phyloP scores from a whole-genome alignment of 2,888 invertebrate species.

The Rhodophaea formosa region DNA sequence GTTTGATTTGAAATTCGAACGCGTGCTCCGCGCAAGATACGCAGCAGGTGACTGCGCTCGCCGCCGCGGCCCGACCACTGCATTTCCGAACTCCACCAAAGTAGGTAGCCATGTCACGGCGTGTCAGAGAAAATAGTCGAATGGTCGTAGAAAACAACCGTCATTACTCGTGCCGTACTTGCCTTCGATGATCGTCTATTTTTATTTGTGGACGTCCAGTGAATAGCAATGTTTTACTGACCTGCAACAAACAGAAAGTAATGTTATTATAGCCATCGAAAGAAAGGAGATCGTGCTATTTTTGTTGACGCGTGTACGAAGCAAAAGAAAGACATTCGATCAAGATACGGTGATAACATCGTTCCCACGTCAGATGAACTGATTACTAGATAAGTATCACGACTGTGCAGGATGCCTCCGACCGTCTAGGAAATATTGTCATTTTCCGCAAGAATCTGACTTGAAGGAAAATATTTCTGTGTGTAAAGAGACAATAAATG shows the following conservation, averaged over 20 bases:
- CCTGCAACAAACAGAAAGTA: constrained; percentile 54
- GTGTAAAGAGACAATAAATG: too few species aligned
- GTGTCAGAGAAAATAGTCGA: constrained; percentile 62
- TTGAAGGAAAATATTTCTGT: too few species aligned
- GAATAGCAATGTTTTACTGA: constrained; percentile 53
- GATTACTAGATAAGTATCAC: constrained; percentile 38
- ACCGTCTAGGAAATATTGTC: too few species aligned
- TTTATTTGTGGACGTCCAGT: constrained; percentile 51
- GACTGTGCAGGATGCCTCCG: neutral
- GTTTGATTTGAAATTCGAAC: constrained; percentile 24
- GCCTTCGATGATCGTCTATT: constrained; percentile 48
- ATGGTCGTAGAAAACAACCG: constrained; percentile 60
- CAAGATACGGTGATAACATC: constrained; percentile 52
- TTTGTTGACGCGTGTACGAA: neutral
- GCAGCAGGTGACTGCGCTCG: constrained; percentile 66
- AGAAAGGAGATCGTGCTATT: neutral
- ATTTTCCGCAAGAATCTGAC: too few species aligned
- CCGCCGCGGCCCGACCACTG: constrained; percentile 38
- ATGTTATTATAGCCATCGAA: neutral
- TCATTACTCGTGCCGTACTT: constrained; percentile 53
- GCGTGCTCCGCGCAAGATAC: constrained; percentile 54
- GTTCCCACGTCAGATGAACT: constrained; percentile 35
- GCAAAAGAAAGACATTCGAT: constrained; percentile 48
- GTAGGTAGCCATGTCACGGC: constrained; percentile 65
- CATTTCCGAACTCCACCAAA: constrained; percentile 50